phyloP scores from a whole-genome alignment of 2,888 invertebrate species.

The Apeira syringaria region DNA sequence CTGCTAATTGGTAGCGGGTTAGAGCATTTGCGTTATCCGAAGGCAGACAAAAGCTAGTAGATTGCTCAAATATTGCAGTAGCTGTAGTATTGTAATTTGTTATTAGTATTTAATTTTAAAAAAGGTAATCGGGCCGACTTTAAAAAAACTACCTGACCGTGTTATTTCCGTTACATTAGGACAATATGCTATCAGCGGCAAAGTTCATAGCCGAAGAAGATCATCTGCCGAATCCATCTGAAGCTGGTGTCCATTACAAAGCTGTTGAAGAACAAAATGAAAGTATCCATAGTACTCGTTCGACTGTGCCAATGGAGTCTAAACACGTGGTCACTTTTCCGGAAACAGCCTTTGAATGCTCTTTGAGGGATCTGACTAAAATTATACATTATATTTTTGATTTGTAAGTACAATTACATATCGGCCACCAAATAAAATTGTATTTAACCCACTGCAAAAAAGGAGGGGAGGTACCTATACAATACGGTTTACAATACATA shows the following conservation, averaged over 20 bases:
- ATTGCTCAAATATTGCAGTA: too few relatives aligned
- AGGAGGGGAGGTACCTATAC: too few relatives aligned
- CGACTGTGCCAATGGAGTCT: neutral
- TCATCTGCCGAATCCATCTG: conserved; percentile 50
- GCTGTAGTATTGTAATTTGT: too few relatives aligned
- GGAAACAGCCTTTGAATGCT: conserved; percentile 52
- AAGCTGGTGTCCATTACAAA: conserved; percentile 55
- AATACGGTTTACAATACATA: too few relatives aligned
- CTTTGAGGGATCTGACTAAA: conserved; percentile 54
- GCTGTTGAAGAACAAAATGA: conserved; percentile 33
- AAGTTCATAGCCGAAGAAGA: conserved; percentile 46
- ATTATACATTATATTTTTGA: conserved; percentile 78
- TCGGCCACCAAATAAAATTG: too few relatives aligned
- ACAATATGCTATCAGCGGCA: conserved; percentile 69
- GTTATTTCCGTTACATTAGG: conserved; percentile 42
- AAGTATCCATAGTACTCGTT: neutral
- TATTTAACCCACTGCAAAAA: too few relatives aligned
- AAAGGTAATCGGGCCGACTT: too few relatives aligned
- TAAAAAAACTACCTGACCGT: too few relatives aligned
- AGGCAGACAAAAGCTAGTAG: too few relatives aligned
- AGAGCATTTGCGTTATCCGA: too few relatives aligned
- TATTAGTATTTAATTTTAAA: too few relatives aligned
- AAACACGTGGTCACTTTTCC: conserved; percentile 47
- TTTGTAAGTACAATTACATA: conserved; percentile 50
- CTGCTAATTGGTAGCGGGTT: too few relatives aligned